A percentile compares a stretch with the other conserved stretches of the same genome.
These are phyloP conservation scores for Microtus montanus DNA, from an alignment of 2,113 vertebrate genomes.

Conservation along the genomic window DNA sequence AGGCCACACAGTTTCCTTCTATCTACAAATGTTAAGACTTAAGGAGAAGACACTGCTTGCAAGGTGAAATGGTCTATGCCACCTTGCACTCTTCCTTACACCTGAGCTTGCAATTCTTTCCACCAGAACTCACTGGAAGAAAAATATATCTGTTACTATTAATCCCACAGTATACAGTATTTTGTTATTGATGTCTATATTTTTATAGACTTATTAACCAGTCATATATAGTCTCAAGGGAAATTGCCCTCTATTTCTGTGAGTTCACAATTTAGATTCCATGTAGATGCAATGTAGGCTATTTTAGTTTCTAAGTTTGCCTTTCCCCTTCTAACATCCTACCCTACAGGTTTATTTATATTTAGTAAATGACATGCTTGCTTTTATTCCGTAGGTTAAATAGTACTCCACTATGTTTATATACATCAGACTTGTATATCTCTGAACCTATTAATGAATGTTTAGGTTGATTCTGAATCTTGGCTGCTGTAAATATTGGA, in stretches of 20 bases:
- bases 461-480: not conserved
- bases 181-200: not conserved
- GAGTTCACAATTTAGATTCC: not conserved
- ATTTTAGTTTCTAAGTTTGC: not conserved
- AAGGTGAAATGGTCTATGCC: not conserved
- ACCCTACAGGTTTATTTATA: not conserved
- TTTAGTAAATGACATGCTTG: not conserved
- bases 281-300: not conserved
- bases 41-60: not conserved
- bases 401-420: not conserved
- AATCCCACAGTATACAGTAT: not conserved
- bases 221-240: not conserved
- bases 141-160: not conserved
- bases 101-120: not conserved
- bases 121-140: not conserved
- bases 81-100: too few relatives aligned
- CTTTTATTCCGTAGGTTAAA: not conserved
- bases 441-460: not conserved
- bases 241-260: not conserved
- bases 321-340: not conserved
- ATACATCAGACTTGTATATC: not conserved
- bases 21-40: not conserved
- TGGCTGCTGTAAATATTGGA: not conserved
- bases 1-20: not conserved
- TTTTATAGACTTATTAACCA: not conserved